These are phyloP conservation scores for Microtus richardsoni DNA, from an alignment of 2,113 vertebrate species.

Conservation along the genomic window DNA sequence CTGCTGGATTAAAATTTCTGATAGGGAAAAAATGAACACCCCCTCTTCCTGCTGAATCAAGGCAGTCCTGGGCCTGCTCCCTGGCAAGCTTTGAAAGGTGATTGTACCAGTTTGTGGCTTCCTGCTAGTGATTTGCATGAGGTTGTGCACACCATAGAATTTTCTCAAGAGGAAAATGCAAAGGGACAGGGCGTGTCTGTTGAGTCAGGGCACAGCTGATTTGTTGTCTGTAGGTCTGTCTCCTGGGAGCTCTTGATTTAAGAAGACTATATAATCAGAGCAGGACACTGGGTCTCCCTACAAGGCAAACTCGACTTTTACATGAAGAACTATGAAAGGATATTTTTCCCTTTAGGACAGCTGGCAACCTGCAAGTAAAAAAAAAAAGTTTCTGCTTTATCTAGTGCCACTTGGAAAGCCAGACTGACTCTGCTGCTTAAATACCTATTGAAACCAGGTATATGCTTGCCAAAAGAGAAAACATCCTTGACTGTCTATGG, in stretches of 20 bases:
- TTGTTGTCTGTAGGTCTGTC: neutral
- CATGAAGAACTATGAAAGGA: constrained; percentile 5
- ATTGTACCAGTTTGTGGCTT: constrained; percentile 34
- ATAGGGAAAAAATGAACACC: neutral
- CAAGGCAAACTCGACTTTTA: neutral
- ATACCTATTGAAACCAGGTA: neutral
- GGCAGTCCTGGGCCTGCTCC: neutral
- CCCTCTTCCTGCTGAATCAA: neutral
- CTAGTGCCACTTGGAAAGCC: neutral
- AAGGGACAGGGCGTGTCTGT: constrained; percentile 44
- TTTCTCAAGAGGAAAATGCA: constrained; percentile 66
- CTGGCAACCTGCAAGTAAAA: constrained; percentile 23
- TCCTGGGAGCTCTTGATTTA: neutral
- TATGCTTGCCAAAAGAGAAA: neutral
- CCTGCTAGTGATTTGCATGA: constrained; percentile 75
- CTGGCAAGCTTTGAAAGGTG: neutral
- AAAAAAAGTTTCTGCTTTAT: neutral
- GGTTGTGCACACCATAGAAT: constrained; percentile 13
- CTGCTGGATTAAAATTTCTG: neutral
- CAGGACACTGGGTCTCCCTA: neutral
- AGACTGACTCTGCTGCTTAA: neutral
- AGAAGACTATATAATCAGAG: neutral
- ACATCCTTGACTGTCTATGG: neutral
- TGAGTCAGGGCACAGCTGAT: neutral
- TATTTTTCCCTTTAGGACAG: constrained; percentile 30